These are phyloP conservation scores for Selene dorsalis DNA, from an alignment of 2,797 vertebrate species.

Conservation along the genomic window DNA sequence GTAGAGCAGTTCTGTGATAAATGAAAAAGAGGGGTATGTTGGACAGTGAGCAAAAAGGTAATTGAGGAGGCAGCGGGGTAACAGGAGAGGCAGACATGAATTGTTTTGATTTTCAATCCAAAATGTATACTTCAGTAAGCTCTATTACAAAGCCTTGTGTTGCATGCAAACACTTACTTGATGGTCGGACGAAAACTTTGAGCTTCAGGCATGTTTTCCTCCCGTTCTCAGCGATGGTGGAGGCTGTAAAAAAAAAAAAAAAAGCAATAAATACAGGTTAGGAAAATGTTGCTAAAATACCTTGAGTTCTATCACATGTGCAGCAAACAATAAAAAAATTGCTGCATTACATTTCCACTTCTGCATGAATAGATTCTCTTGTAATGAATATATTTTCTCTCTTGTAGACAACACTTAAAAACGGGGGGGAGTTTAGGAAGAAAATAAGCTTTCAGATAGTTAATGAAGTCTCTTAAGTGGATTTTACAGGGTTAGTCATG, in stretches of 20 bases:
- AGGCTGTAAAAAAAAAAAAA: conserved; percentile 85
- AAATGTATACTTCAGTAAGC: conserved; percentile 78
- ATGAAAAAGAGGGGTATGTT: conserved; percentile 56
- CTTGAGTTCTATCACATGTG: not conserved
- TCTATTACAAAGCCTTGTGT: conserved; percentile 52
- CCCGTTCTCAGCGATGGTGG: conserved; percentile 95
- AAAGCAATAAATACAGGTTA: conserved; percentile 28
- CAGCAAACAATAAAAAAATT: conserved; percentile 10
- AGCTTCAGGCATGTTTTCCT: conserved; percentile 97
- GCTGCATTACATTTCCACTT: not conserved
- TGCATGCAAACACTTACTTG: conserved; percentile 90
- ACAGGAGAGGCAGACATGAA: conserved; percentile 64
- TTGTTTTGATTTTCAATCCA: conserved; percentile 79
- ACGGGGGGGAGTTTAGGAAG: conserved; percentile 26
- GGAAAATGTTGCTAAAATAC: conserved; percentile 19
- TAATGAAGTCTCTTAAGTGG: conserved; percentile 63
- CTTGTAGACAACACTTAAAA: conserved; percentile 2
- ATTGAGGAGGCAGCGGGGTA: conserved; percentile 60
- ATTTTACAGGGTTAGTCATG: conserved; percentile 70
- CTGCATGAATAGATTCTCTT: conserved; percentile 3
- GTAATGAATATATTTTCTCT: conserved; percentile 9
- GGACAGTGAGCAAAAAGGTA: conserved; percentile 60
- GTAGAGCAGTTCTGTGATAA: conserved; percentile 58
- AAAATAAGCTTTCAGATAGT: conserved; percentile 32
- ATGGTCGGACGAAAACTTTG: conserved; percentile 97